Evolutionary conservation across 2,797 vertebrate species (phyloP).

Genomic region (Darevskia mixta): DNA sequence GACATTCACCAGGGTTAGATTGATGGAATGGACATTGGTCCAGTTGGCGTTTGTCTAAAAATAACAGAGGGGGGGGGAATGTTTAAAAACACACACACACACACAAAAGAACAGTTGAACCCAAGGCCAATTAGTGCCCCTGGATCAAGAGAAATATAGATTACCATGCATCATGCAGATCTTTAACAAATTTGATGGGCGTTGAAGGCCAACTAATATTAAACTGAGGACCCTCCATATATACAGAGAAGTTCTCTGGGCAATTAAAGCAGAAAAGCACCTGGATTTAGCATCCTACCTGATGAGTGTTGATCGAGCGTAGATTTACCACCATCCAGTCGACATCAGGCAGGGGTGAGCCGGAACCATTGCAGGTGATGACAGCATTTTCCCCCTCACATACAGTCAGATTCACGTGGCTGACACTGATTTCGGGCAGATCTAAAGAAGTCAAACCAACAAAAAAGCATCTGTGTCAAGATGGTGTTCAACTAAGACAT

Average conservation of each 20-base stretch:
- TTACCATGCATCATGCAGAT: neutral
- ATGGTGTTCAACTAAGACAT: neutral
- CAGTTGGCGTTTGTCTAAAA: constrained; percentile 95
- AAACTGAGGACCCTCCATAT: neutral
- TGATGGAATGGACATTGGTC: constrained; percentile 97
- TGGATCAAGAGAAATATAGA: neutral
- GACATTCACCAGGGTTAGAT: constrained; percentile 94
- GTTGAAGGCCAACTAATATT: neutral
- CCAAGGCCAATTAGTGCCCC: too few relatives aligned
- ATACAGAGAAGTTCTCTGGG: neutral
- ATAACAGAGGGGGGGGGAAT: constrained; percentile 12
- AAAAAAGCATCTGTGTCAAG: accelerated
- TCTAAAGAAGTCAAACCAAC: constrained; percentile 78
- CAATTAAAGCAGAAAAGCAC: neutral
- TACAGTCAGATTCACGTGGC: constrained; percentile 92
- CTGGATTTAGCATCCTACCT: constrained; percentile 78
- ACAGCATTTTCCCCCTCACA: constrained; percentile 93
- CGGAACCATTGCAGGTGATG: constrained; percentile 95
- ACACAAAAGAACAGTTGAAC: neutral
- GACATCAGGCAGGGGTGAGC: constrained; percentile 92
- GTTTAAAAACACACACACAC: too few relatives aligned
- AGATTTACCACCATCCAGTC: constrained; percentile 95
- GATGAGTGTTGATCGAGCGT: constrained; percentile 96
- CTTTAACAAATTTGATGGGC: neutral
- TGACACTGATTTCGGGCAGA: constrained; percentile 95